Conservation (phyloP, 1,140 invertebrate genomes). For the Drosophila biarmipes region DNA sequence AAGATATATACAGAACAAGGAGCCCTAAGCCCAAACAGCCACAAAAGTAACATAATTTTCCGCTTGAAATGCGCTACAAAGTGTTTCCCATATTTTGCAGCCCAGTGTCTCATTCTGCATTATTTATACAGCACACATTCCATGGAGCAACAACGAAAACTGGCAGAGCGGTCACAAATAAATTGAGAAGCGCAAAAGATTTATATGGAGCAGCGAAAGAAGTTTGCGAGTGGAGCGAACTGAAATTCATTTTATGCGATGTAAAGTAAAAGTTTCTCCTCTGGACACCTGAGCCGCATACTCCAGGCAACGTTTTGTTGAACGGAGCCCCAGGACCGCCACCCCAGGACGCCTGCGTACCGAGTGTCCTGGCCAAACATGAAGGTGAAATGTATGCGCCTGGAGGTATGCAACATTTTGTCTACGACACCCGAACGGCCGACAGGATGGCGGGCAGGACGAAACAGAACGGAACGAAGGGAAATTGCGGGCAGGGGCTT, state of each 20-base stretch:
- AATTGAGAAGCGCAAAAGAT: conserved; percentile 31
- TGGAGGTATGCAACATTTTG: conserved; percentile 54
- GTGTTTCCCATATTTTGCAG: conserved; percentile 53
- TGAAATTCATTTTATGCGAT: conserved; percentile 33
- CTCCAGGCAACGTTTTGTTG: conserved; percentile 9
- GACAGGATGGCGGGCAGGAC: neutral
- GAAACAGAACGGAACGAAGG: neutral
- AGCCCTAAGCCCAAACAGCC: conserved; percentile 32
- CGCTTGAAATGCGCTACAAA: conserved; percentile 57
- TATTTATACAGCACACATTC: conserved; percentile 25
- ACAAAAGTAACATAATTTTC: conserved; percentile 74
- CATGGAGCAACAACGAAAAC: conserved; percentile 3
- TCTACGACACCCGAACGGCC: conserved; percentile 26
- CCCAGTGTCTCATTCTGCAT: conserved; percentile 29
- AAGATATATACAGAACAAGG: conserved; percentile 45
- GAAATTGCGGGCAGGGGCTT: conserved; percentile 30
- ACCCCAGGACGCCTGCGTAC: neutral
- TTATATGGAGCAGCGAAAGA: conserved; percentile 34
- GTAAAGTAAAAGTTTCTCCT: conserved; percentile 36
- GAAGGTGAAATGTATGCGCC: conserved; percentile 60
- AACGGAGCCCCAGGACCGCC: conserved; percentile 10
- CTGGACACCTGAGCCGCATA: conserved; percentile 17
- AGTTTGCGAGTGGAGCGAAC: conserved; percentile 38
- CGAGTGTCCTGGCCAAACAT: conserved; percentile 30
- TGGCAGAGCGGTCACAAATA: conserved; percentile 13